phyloP scores from a whole-genome alignment of 1,140 invertebrate species.

The Ceratina calcarata region DNA sequence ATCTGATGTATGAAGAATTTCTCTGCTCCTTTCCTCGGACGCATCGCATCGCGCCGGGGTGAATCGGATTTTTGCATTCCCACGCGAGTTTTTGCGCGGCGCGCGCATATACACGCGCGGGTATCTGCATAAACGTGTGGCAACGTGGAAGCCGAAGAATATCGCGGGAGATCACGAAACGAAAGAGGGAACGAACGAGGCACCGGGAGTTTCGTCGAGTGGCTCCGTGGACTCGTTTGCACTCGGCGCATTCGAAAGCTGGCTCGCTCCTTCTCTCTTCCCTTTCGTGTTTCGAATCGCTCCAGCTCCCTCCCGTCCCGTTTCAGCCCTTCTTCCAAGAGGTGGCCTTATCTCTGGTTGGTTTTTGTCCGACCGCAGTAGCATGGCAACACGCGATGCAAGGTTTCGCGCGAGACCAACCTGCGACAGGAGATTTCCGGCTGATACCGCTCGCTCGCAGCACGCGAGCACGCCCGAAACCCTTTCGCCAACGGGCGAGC shows the following conservation, averaged over 20 bases:
- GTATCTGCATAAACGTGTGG: slow-evolving; percentile 49
- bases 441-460: slow-evolving; percentile 66
- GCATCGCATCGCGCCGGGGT: too few relatives aligned
- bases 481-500: slow-evolving; percentile 14
- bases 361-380: slow-evolving; percentile 63
- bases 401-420: slow-evolving; percentile 65
- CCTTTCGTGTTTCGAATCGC: background rate
- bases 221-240: slow-evolving; percentile 49
- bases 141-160: slow-evolving; percentile 48
- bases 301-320: background rate
- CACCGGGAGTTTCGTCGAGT: slow-evolving; percentile 38
- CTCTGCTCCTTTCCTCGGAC: too few relatives aligned
- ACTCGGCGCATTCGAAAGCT: slow-evolving; percentile 47
- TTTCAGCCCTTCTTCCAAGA: slow-evolving; percentile 49
- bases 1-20: too few relatives aligned
- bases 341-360: slow-evolving; percentile 62
- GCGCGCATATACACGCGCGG: slow-evolving; percentile 1
- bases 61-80: slow-evolving; percentile 43
- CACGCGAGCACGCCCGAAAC: slow-evolving; percentile 63
- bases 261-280: background rate
- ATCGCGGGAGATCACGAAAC: slow-evolving; percentile 61
- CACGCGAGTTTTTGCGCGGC: slow-evolving; percentile 44
- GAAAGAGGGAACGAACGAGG: slow-evolving; percentile 37
- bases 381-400: slow-evolving; percentile 71
- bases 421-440: slow-evolving; percentile 71